Evolutionary conservation across 2,888 invertebrate species (phyloP).

Genomic region (Drosophila quinaria): DNA sequence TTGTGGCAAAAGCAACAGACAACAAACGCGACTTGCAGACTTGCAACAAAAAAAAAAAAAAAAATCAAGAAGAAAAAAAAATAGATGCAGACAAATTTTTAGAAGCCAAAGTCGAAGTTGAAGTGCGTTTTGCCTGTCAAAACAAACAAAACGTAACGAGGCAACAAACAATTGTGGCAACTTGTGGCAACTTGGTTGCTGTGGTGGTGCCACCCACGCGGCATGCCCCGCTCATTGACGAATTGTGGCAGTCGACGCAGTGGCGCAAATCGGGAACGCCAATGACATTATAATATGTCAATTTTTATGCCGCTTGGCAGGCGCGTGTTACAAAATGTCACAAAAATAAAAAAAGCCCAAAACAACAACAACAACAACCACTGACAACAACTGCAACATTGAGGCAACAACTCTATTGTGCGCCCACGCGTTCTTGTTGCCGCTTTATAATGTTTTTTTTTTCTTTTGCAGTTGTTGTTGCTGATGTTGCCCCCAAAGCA

Average conservation of each 20-base stretch:
- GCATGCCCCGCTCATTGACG: constrained; percentile 56
- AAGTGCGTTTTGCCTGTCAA: constrained; percentile 63
- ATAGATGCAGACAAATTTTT: constrained; percentile 19
- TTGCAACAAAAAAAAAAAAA: neutral
- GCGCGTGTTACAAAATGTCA: constrained; percentile 79
- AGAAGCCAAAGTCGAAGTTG: constrained; percentile 34
- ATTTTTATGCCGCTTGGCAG: constrained; percentile 81
- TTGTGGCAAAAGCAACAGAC: constrained; percentile 49
- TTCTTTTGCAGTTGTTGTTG: constrained; percentile 25
- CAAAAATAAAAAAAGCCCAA: constrained; percentile 64
- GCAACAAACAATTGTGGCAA: constrained; percentile 15
- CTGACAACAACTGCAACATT: constrained; percentile 42
- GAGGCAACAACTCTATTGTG: constrained; percentile 75
- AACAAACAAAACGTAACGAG: constrained; percentile 50
- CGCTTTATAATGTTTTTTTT: constrained; percentile 8
- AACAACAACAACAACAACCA: constrained; percentile 40
- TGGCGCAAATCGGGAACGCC: constrained; percentile 78
- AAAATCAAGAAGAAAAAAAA: neutral
- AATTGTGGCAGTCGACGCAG: constrained; percentile 71
- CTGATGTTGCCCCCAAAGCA: constrained; percentile 51
- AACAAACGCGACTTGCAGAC: constrained; percentile 21
- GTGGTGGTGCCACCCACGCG: constrained; percentile 48
- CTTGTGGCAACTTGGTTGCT: constrained; percentile 19
- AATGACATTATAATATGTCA: constrained; percentile 83
- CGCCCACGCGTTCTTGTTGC: constrained; percentile 70